Evolutionary conservation across 2,888 invertebrate species (phyloP), one percentile per base, ranked within the genome.

Genomic region (Sylvicola fuscatus): DNA sequence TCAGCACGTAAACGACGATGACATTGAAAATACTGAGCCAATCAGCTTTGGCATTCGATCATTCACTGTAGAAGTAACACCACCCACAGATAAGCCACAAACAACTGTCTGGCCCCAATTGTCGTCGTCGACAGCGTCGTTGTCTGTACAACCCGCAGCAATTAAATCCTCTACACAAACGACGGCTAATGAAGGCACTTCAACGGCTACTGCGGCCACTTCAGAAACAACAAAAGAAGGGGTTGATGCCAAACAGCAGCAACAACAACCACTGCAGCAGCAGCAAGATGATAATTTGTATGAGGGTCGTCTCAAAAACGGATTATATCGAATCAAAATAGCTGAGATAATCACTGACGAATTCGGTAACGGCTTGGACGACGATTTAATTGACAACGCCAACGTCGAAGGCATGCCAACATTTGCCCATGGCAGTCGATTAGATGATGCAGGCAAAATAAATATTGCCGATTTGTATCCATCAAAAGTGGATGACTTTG

Each of bases 391-490:
- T 15, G 29, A 16, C 11, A 15, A 11, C 31, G n/a, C 10, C n/a
- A 14, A 13, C 11, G 21, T 3, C 14, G 35, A 27, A 27, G 27
- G 14, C n/a, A 17, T 13, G 13, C 27, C 17, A 16, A 38, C 41
- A 4, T 16, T 29, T 6, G 5, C 21, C 4, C 21, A 21, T 8
- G 21, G 21, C 4, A 21, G 21, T 21, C 21, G 21, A 6, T 6
- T 21, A 8, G 17, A 36, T 14, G 39, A 27, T 33, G 38, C 29
- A 2, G 50, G 49, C 7, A 53, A 55, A 39, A 45, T 54, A n/a
- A 55, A 54, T 40, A 56, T 56, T 33, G 47, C 51, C 14, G 55
- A 57, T 43, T 43, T 55, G 11, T 54, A 54, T 45, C 56, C 57
- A 5, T 40, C 55, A 32, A 51, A 54, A 40, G 32, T 49, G 14